Conservation (phyloP, 2,888 invertebrate species). For the Lasius platythorax region DNA sequence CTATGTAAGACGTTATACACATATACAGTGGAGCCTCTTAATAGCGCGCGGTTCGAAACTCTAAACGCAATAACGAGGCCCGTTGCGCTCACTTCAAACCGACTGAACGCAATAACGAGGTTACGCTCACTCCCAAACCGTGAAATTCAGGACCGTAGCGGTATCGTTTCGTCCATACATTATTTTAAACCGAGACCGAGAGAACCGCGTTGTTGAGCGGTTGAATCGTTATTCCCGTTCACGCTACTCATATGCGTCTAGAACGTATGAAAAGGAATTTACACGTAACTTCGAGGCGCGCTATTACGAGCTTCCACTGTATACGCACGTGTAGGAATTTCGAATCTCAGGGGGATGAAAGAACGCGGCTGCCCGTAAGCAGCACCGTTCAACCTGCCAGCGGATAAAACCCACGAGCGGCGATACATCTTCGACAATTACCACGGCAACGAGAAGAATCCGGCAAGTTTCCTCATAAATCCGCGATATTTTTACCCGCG, state of each 20-base stretch:
- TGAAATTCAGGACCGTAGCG: background rate
- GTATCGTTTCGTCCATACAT: background rate
- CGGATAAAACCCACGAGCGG: conserved; percentile 77
- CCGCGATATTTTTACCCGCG: conserved; percentile 81
- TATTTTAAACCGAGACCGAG: background rate
- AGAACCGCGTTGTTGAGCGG: background rate
- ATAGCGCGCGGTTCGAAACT: background rate
- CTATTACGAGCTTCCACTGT: background rate
- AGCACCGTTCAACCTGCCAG: conserved; percentile 54
- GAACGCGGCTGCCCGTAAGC: conserved; percentile 55
- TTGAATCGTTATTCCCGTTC: background rate
- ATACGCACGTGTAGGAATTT: conserved; percentile 55
- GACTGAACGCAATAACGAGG: too few species aligned
- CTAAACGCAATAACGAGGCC: background rate
- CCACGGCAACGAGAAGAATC: conserved; percentile 73
- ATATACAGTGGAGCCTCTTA: background rate
- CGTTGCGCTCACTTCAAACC: background rate
- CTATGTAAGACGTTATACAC: conserved; percentile 1
- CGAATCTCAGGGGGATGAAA: conserved; percentile 68
- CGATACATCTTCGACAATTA: conserved; percentile 82
- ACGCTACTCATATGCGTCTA: background rate
- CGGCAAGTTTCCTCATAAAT: conserved; percentile 81
- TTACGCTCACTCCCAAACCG: background rate
- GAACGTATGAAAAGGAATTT: background rate
- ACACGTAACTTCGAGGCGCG: background rate